Base-by-base conservation (phyloP, 2,797 vertebrate genomes). In the Hydrocynus forskahlii region DNA sequence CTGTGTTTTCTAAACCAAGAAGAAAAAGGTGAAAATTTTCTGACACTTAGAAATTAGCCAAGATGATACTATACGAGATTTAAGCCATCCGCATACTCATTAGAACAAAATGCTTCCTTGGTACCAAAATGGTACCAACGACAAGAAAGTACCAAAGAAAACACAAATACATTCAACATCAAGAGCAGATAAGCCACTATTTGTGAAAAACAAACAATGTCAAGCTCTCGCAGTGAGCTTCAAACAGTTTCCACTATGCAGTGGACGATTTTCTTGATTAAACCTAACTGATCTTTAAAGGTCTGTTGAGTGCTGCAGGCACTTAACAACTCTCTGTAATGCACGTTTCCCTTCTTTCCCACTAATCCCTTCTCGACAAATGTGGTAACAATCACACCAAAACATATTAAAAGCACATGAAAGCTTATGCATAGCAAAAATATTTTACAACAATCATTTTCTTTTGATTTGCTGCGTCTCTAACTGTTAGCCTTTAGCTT, bases 201-300 rank as follows among this genome's bases (percentile, higher is more conserved):
- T n/a, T 35, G 25, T 19, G 8, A 71, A 71, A 64, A 57, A 35
- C 76, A 64, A 57, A 35, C 76, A 19, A 10, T 3, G 4, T 57
- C 19, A 12, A 80, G 75, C 21, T 80, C 38, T 17, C 19, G 2
- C 35, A 35, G 2, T 35, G 35, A 35, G 35, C 35, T 35, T 35
- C 35, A 35, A 35, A 35, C 35, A 35, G 35, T 35, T 35, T 35
- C 35, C 35, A 43, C 57, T 21, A 35, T 55, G 17, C 45, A 17
- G 13, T 7, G 40, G 66, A 68, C n/a, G 67, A 38, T 84, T 57
- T 74, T 60, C 21, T 70, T 55, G 45, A 75, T 70, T 64, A 73
- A 54, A 50, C 50, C 0, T 77, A 75, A 91, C 84, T 81, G 86
- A 92, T 89, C 76, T 80, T 54, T 79, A 75, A 90, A 86, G 78